A percentile compares a stretch with the other conserved stretches of the same genome.
Evolutionary conservation across 1,140 invertebrate genomes (phyloP).

Genomic region (Temnothorax longispinosus): DNA sequence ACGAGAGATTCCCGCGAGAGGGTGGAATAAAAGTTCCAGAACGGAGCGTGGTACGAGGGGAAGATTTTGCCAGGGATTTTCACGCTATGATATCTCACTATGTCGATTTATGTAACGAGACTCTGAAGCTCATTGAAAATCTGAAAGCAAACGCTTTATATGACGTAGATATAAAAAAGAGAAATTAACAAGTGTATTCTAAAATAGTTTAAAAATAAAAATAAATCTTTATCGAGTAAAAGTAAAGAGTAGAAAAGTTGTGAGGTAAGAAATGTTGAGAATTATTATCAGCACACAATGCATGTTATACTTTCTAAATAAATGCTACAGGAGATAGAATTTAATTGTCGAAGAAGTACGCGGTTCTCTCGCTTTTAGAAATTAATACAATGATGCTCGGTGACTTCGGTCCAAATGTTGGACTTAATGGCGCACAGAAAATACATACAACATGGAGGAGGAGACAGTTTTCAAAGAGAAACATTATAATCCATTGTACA

Average conservation of each 20-base stretch:
- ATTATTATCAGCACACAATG: neutral
- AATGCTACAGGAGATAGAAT: neutral
- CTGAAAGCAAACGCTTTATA: neutral
- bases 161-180: neutral
- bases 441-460: neutral
- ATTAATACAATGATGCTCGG: neutral
- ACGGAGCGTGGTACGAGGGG: neutral
- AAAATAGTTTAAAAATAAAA: neutral
- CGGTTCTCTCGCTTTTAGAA: neutral
- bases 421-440: slow-evolving; percentile 40
- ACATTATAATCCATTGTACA: slow-evolving; percentile 59
- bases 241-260: neutral
- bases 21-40: slow-evolving; percentile 52
- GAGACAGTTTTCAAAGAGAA: slow-evolving; percentile 55
- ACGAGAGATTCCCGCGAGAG: slow-evolving; percentile 11
- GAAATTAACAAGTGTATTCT: neutral
- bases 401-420: slow-evolving; percentile 19
- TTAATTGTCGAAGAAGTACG: slow-evolving; percentile 5
- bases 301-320: neutral
- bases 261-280: neutral
- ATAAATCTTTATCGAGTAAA: neutral
- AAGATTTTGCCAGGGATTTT: slow-evolving; percentile 32
- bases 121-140: slow-evolving; percentile 28
- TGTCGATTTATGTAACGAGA: slow-evolving; percentile 44
- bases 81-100: slow-evolving; percentile 32